Percentiles rank a stretch among this genome's conserved stretches.
Conservation (phyloP, 2,797 vertebrate genomes). For the Siniperca obscura region DNA sequence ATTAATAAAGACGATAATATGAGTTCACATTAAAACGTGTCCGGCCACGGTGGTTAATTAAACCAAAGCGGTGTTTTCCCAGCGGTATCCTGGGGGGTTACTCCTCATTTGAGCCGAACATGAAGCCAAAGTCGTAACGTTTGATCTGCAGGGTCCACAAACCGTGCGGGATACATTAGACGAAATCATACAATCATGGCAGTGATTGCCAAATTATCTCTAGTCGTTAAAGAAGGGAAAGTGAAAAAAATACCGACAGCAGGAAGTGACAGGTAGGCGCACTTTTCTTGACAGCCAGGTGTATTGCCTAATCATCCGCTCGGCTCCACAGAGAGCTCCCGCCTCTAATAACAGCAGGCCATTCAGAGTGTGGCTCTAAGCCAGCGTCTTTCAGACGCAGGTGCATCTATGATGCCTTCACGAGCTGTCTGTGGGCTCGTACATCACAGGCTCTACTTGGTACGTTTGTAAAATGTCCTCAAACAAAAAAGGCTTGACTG, state of each 20-base stretch:
- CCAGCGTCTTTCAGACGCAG: constrained; percentile 71
- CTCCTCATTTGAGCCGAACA: constrained; percentile 64
- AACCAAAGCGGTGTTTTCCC: constrained; percentile 44
- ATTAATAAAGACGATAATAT: constrained; percentile 1
- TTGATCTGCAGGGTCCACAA: constrained; percentile 54
- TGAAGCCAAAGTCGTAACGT: constrained; percentile 68
- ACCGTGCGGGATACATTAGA: constrained; percentile 60
- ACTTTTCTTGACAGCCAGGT: constrained; percentile 71
- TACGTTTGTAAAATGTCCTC: background rate
- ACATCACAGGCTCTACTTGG: background rate
- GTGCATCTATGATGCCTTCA: constrained; percentile 69
- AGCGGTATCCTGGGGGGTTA: constrained; percentile 42
- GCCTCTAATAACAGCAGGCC: constrained; percentile 54
- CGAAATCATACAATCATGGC: constrained; percentile 65
- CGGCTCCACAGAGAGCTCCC: constrained; percentile 35
- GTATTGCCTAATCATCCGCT: constrained; percentile 65
- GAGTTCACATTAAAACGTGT: constrained; percentile 38
- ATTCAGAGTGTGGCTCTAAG: constrained; percentile 58
- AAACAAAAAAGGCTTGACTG: background rate
- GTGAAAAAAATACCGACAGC: constrained; percentile 69
- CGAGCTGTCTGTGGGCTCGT: background rate
- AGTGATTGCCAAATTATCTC: constrained; percentile 50
- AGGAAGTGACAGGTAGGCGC: constrained; percentile 82
- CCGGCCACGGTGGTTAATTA: constrained; percentile 31
- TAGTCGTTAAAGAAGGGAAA: constrained; percentile 26